Conservation (phyloP, 2,888 invertebrate species). For the Xestia c-nigrum region DNA sequence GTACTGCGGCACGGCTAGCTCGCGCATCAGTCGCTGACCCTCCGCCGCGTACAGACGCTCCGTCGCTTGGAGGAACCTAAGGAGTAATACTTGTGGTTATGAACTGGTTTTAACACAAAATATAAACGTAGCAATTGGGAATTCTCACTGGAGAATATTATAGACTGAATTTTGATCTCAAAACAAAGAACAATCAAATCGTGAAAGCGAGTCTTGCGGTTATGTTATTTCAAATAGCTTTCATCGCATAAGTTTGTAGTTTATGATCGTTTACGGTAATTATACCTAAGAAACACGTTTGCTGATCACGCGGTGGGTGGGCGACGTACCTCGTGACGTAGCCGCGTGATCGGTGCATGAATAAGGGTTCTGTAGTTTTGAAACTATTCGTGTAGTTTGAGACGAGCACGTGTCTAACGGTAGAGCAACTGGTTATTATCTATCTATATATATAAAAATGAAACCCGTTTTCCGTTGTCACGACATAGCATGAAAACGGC, state of each 20-base stretch:
- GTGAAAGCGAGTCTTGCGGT: no score
- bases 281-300: background rate
- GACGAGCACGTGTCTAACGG: background rate
- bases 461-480: no score
- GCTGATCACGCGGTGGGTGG: background rate
- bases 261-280: background rate
- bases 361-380: background rate
- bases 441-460: no score
- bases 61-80: constrained; percentile 96
- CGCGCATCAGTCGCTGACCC: constrained; percentile 98
- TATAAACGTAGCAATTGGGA: background rate
- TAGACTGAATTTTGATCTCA: no score
- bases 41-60: constrained; percentile 98
- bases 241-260: background rate
- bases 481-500: no score
- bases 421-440: background rate
- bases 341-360: background rate
- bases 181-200: no score
- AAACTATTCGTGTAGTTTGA: background rate
- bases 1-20: constrained; percentile 98
- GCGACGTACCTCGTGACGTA: background rate
- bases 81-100: background rate
- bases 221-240: background rate
- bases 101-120: background rate
- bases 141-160: no score